Conservation (phyloP, 1,140 invertebrate genomes). For the Pogonus chalceus region DNA sequence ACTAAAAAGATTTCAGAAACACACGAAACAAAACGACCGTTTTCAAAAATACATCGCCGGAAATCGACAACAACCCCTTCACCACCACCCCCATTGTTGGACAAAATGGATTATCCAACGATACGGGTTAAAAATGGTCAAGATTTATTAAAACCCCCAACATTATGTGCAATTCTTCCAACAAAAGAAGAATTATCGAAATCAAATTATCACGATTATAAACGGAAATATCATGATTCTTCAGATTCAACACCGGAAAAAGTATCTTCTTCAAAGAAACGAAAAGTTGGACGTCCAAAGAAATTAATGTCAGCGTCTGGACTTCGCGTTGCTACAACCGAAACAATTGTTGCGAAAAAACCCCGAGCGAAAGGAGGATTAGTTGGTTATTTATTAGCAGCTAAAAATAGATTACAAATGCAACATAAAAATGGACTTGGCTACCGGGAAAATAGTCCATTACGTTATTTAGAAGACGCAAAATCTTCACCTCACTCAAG, state of each 20-base stretch:
- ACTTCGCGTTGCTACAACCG: constrained; percentile 46
- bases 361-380: constrained; percentile 49
- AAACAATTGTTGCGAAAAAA: constrained; percentile 76
- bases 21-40: constrained; percentile 19
- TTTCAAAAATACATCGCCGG: constrained; percentile 35
- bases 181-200: constrained; percentile 14
- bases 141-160: constrained; percentile 34
- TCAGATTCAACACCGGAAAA: constrained; percentile 22
- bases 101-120: constrained; percentile 26
- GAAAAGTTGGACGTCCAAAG: constrained; percentile 72
- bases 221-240: constrained; percentile 3
- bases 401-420: constrained; percentile 49
- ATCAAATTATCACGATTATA: constrained; percentile 5
- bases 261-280: constrained; percentile 59
- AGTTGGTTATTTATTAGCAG: constrained; percentile 50
- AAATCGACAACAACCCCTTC: constrained; percentile 21
- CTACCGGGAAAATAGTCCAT: constrained; percentile 41
- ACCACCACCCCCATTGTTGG: constrained; percentile 32
- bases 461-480: constrained; percentile 33
- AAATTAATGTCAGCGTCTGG: constrained; percentile 55
- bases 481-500: constrained; percentile 14
- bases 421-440: constrained; percentile 42
- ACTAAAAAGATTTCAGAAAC: constrained; percentile 41
- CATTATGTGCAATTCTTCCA: constrained; percentile 20
- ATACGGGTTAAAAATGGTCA: constrained; percentile 17